Evolutionary conservation across 2,888 invertebrate species (phyloP), one percentile per base, ranked within the genome.

Genomic region (Myopa tessellatipennis): DNA sequence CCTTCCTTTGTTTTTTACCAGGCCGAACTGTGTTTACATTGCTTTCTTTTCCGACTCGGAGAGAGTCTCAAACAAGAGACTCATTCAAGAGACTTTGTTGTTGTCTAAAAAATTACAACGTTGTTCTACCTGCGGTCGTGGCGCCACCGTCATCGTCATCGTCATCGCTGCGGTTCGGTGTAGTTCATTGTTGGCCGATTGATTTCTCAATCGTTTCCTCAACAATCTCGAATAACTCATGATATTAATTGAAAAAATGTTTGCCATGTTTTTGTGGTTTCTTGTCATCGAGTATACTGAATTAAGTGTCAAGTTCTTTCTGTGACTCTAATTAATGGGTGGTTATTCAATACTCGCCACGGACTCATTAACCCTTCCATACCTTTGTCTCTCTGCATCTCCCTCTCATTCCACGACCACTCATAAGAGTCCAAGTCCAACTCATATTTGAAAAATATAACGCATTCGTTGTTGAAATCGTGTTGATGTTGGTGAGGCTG

Each of bases 401-500:
- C 26, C 2, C 26, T 26, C 26, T 26, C 26, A 1, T 26, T 26
- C 26, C 26, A 26, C 26, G 26, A 26, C 1, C 26, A 1, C 26
- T 26, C 26, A 26, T 26, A 26, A 26, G 26, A 26, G 26, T 26
- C 26, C 26, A 26, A 26, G 26, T 26, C 26, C 7, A 8, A 45
- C 40, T 6, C 16, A 10, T 12, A 38, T 38, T 6, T 67, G 16
- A n/a, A 10, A 67, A 67, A 10, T 38, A 52, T 78, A 79, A 18
- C 76, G 61, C 16, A 65, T 74, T 67, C 74, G 75, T 69, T 79
- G 78, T 63, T 77, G 26, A 26, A 26, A 26, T 26, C 26, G 26
- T 26, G 26, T 26, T 26, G 26, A 1, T 26, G 26, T 26, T 26
- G 26, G 26, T 26, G 26, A 26, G 26, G 80, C 68, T 80, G 79